These are phyloP conservation scores for Pelochelys cantorii DNA, from an alignment of 2,797 vertebrate genomes.

Conservation along the genomic window DNA sequence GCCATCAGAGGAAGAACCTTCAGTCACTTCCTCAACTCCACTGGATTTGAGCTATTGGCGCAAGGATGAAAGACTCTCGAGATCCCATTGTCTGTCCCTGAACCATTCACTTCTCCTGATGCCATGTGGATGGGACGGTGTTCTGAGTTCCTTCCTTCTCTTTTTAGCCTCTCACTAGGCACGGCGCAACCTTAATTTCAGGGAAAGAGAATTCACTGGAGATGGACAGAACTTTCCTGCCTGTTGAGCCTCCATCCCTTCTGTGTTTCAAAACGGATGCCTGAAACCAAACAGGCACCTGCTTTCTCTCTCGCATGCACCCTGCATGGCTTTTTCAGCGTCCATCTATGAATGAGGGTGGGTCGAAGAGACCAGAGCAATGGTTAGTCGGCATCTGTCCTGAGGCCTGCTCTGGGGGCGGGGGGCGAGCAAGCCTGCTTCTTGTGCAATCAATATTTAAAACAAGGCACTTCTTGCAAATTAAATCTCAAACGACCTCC, in stretches of 20 bases:
- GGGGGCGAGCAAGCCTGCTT: not conserved
- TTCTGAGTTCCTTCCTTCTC: not conserved
- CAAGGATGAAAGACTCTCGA: not conserved
- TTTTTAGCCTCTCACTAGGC: not conserved
- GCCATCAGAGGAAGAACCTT: not conserved
- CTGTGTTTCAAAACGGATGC: not conserved
- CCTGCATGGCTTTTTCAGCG: not conserved
- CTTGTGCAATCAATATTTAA: not conserved
- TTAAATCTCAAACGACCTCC: not conserved
- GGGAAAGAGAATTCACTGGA: not conserved
- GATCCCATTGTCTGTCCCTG: rapidly evolving
- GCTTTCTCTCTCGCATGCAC: not conserved
- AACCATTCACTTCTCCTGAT: rapidly evolving
- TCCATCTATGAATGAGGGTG: not conserved
- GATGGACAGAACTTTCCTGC: not conserved
- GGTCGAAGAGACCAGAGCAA: rapidly evolving
- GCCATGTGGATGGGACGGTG: rapidly evolving
- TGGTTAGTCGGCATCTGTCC: not conserved
- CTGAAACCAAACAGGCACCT: not conserved
- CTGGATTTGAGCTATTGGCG: not conserved
- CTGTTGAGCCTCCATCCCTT: not conserved
- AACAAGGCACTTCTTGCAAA: not conserved
- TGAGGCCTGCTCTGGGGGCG: no score
- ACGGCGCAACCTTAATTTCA: no score
- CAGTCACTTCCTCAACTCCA: not conserved